Evolutionary conservation across 2,888 invertebrate genomes (phyloP).

Genomic region (Megamerina dolium): DNA sequence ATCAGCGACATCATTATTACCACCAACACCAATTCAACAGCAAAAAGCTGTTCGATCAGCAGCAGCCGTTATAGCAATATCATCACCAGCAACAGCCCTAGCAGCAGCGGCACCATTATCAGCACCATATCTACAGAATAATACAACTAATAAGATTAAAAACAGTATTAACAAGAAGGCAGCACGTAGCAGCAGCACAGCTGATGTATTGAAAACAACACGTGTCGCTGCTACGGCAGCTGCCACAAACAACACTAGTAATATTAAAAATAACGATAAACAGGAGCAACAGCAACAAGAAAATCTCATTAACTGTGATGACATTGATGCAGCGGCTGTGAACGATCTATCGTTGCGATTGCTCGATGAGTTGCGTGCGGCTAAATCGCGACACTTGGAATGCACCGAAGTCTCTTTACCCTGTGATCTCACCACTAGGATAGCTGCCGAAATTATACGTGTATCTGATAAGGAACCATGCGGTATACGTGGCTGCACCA

Average conservation of each 20-base stretch:
- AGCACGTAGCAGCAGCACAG: constrained; percentile 6
- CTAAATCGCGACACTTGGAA: constrained; percentile 39
- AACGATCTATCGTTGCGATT: constrained; percentile 31
- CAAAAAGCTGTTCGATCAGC: no score
- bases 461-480: constrained; percentile 42
- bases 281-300: constrained; percentile 3
- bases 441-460: constrained; percentile 41
- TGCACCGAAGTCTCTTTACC: constrained; percentile 45
- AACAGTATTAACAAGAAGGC: constrained; percentile 24
- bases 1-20: constrained; percentile 6
- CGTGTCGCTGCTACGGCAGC: neutral
- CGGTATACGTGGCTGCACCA: constrained; percentile 42
- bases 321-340: constrained; percentile 26
- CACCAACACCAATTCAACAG: no score
- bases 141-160: constrained; percentile 24
- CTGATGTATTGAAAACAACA: no score
- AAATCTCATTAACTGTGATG: constrained; percentile 27
- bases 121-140: constrained; percentile 30
- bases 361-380: constrained; percentile 40
- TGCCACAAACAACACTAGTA: neutral
- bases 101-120: constrained; percentile 13
- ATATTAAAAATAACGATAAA: constrained; percentile 2
- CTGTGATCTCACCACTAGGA: constrained; percentile 44
- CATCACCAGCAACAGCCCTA: constrained; percentile 14
- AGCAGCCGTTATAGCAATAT: constrained; percentile 12